Base-by-base conservation (phyloP, 2,113 vertebrate genomes). In the Salvelinus fontinalis region DNA sequence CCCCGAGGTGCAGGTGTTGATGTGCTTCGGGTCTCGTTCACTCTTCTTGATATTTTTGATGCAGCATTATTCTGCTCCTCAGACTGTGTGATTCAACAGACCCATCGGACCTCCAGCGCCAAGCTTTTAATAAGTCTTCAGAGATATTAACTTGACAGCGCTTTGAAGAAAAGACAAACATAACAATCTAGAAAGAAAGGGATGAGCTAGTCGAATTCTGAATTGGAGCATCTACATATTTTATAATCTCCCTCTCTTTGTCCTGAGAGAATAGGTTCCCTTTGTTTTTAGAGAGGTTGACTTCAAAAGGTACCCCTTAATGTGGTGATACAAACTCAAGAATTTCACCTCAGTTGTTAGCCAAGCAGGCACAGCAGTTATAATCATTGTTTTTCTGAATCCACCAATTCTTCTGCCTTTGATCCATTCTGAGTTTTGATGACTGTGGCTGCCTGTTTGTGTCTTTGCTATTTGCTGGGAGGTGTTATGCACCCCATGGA, bases 151-250 rank as follows among this genome's bases (percentile, higher is more conserved):
- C 66, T 80, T 78, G 73, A 85, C 79, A 79, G 84, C 57, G 34
- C 87, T 90, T 88, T 90, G 84, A 89, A 84, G 80, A 77, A 77
- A 86, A 84, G 67, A 39, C 51, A 85, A 77, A 78, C 70, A 20
- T 24, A 73, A 78, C 79, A 51, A 67, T 77, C 79, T 71, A 75
- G n/a, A 60, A 60, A 62, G 69, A 75, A 59, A 60, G 66, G 5
- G 75, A 79, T 75, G 76, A 80, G 78, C 77, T 81, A 84, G 70
- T 48, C 81, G 57, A 77, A 79, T 84, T 67, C 74, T 57, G 75
- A 81, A 82, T 29, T 48, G 48, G 59, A 67, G 48, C 71, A 18
- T 54, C 51, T 54, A 18, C 68, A 22, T 54, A 79, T 73, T 84
- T 81, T 71, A 74, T 81, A 70, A 44, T 29, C 71, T 16, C 62